Percentiles rank a stretch among this genome's conserved stretches.
phyloP scores from a whole-genome alignment of 2,888 invertebrate genomes.

The Callimorpha dominula region DNA sequence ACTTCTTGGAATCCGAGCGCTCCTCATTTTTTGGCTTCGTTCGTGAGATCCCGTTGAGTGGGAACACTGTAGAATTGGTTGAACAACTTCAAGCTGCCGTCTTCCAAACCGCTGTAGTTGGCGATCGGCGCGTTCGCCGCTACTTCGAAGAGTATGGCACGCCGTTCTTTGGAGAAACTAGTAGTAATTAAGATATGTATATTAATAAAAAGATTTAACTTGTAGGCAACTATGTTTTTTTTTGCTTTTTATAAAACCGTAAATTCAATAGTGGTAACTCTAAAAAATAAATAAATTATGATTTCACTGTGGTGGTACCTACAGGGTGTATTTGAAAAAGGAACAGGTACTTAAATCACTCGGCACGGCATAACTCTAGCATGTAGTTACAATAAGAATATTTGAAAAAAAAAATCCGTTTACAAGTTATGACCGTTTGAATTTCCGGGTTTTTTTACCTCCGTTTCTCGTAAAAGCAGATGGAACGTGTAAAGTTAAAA shows the following conservation, averaged over 20 bases:
- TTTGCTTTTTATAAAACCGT: background rate
- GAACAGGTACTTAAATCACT: too few species aligned
- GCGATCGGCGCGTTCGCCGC: constrained; percentile 69
- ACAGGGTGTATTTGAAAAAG: too few species aligned
- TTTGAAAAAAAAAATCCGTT: too few species aligned
- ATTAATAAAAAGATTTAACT: constrained; percentile 7
- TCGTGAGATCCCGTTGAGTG: constrained; percentile 61
- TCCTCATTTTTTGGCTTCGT: constrained; percentile 71
- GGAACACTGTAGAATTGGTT: constrained; percentile 62
- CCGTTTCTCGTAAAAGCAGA: too few species aligned
- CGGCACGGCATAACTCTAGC: too few species aligned
- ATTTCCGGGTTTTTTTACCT: too few species aligned
- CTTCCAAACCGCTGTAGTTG: constrained; percentile 47
- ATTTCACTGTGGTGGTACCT: too few species aligned
- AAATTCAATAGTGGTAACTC: background rate
- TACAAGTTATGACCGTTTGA: too few species aligned
- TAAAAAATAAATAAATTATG: too few species aligned
- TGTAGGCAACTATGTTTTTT: background rate
- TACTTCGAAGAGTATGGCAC: constrained; percentile 74
- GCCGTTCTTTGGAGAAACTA: constrained; percentile 59
- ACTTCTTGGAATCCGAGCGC: constrained; percentile 67
- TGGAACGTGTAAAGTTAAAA: too few species aligned
- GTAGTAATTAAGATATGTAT: background rate
- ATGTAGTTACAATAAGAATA: too few species aligned
- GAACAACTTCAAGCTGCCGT: constrained; percentile 62